These are phyloP conservation scores for Corythornis leucogaster DNA, from an alignment of 2,797 vertebrate species.

Conservation along the genomic window DNA sequence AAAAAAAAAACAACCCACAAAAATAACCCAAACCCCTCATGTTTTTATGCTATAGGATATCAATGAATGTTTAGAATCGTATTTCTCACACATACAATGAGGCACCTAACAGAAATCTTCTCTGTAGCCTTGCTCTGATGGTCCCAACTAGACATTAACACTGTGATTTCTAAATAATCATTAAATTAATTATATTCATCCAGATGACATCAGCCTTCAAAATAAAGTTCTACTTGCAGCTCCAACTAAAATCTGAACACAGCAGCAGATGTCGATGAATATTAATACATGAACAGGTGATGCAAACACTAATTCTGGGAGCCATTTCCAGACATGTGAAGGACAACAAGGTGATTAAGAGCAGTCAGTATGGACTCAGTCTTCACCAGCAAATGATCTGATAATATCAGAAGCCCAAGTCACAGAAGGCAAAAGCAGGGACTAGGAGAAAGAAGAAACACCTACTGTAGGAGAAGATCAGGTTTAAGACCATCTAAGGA, in stretches of 20 bases:
- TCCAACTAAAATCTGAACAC: background rate
- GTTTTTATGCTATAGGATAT: background rate
- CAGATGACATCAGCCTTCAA: slow-evolving; percentile 9
- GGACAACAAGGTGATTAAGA: background rate
- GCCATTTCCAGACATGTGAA: background rate
- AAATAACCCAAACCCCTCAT: too few species aligned
- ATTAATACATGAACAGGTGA: background rate
- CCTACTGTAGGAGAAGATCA: background rate
- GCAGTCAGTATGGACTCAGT: background rate
- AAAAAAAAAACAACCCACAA: too few species aligned
- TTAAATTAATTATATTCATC: slow-evolving; percentile 11
- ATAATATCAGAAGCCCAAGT: background rate
- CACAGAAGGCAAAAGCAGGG: background rate
- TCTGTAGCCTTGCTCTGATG: background rate
- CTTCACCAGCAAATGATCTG: background rate
- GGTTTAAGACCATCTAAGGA: background rate
- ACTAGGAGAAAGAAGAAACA: background rate
- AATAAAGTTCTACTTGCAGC: slow-evolving; percentile 17
- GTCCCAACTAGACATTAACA: background rate
- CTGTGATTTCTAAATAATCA: slow-evolving; percentile 20
- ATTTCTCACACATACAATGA: background rate
- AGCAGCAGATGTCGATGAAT: background rate
- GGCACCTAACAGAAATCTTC: background rate
- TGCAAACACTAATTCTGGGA: background rate
- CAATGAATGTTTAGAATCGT: background rate